phyloP scores from a whole-genome alignment of 2,888 invertebrate genomes.

The Eustalomyia histrio region DNA sequence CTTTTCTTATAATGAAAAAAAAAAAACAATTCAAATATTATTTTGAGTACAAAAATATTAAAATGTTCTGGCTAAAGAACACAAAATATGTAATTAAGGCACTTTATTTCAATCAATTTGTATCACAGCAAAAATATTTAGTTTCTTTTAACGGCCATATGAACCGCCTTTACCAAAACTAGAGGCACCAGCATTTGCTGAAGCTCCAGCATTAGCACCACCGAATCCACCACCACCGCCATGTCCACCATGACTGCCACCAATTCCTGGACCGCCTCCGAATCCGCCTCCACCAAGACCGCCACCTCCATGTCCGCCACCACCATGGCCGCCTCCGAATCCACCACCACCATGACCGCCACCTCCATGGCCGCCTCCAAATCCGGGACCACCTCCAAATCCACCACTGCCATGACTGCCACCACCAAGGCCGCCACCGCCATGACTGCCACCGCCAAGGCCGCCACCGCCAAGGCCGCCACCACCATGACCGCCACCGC shows the following conservation, averaged over 20 bases:
- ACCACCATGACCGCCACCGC: conserved; percentile 35
- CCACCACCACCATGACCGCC: conserved; percentile 17
- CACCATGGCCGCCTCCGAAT: conserved; percentile 31
- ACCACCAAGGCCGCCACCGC: conserved; percentile 47
- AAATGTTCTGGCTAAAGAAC: no score
- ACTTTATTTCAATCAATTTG: neutral
- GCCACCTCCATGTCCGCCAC: no score
- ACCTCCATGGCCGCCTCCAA: conserved; percentile 17
- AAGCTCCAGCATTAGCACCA: conserved; percentile 44
- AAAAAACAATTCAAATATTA: no score
- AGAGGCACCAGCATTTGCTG: conserved; percentile 38
- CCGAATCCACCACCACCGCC: conserved; percentile 54
- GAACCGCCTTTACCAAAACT: conserved; percentile 12
- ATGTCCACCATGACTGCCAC: conserved; percentile 4
- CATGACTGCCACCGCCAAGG: conserved; percentile 38
- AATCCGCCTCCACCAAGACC: no score
- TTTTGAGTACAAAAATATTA: no score
- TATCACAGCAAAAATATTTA: neutral
- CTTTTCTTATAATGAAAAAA: no score
- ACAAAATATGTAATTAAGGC: neutral
- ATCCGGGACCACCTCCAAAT: conserved; percentile 20
- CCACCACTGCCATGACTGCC: conserved; percentile 46
- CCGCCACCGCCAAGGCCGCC: conserved; percentile 27
- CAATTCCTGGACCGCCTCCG: conserved; percentile 31
- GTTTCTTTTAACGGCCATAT: conserved; percentile 12